These are phyloP conservation scores for Sciurus carolinensis DNA, from an alignment of 2,797 vertebrate genomes.

Conservation along the genomic window DNA sequence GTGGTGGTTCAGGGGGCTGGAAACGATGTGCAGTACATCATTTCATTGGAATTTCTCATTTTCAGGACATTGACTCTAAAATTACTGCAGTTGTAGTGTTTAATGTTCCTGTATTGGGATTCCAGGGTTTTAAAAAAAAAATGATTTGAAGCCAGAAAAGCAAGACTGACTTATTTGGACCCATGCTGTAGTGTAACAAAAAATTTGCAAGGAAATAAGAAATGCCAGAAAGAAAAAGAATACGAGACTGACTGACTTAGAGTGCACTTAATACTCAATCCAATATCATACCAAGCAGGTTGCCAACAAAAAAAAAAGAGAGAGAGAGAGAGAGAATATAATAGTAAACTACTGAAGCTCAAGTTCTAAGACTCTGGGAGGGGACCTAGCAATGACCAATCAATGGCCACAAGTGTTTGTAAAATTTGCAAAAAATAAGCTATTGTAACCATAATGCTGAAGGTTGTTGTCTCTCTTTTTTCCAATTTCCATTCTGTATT, in stretches of 20 bases:
- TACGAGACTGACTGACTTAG: background rate
- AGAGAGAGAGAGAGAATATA: background rate
- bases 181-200: slow-evolving; percentile 16
- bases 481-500: background rate
- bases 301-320: background rate
- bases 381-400: background rate
- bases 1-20: slow-evolving; percentile 43
- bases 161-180: slow-evolving; percentile 72
- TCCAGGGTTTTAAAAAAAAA: slow-evolving; percentile 67
- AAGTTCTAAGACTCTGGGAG: background rate
- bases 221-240: background rate
- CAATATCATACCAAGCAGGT: background rate
- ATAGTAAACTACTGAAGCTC: slow-evolving; percentile 34
- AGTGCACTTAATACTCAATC: background rate
- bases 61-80: slow-evolving; percentile 82
- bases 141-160: slow-evolving; percentile 70
- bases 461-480: background rate
- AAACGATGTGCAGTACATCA: slow-evolving; percentile 72
- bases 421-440: slow-evolving; percentile 51
- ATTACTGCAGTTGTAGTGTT: slow-evolving; percentile 77
- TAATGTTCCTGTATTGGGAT: slow-evolving; percentile 74
- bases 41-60: slow-evolving; percentile 83
- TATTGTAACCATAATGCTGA: slow-evolving; percentile 40
- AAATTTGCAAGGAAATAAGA: slow-evolving; percentile 69
- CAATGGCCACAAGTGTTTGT: background rate